These are phyloP conservation scores for Prochilodus magdalenae DNA, from an alignment of 2,113 vertebrate species.

Conservation along the genomic window DNA sequence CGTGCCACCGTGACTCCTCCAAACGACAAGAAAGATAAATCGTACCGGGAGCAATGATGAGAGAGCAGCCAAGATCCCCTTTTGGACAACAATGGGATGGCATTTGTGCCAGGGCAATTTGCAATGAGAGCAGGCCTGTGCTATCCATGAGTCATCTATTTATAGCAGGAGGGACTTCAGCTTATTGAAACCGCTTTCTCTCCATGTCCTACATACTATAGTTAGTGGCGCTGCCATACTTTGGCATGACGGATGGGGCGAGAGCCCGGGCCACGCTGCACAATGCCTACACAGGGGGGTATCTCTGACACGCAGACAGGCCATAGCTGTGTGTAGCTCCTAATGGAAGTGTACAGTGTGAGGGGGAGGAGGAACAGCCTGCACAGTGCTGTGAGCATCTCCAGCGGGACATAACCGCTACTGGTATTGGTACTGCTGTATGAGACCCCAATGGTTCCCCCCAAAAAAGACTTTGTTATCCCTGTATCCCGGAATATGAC, in stretches of 20 bases:
- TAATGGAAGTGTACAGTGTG: not conserved
- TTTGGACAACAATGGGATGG: conserved; percentile 42
- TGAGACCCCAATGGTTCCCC: too few species aligned
- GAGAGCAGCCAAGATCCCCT: conserved; percentile 7
- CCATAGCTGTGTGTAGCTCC: not conserved
- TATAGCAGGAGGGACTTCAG: conserved; percentile 19
- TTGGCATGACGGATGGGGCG: not conserved
- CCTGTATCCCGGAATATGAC: too few species aligned
- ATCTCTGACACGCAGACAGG: conserved; percentile 18
- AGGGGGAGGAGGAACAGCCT: not conserved
- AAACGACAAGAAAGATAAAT: conserved; percentile 31
- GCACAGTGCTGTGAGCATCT: not conserved
- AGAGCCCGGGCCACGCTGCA: not conserved
- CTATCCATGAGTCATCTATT: conserved; percentile 34
- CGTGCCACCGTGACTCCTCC: not conserved
- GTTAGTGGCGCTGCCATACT: conserved; percentile 4
- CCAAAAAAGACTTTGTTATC: too few species aligned
- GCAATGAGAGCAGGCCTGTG: conserved; percentile 16
- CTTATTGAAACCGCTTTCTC: conserved; percentile 3
- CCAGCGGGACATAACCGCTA: not conserved
- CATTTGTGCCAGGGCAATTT: conserved; percentile 36
- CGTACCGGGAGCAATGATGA: conserved; percentile 3
- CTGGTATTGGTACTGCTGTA: too few species aligned
- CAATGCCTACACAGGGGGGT: not conserved
- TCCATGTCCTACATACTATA: conserved; percentile 15